A percentile compares a stretch with the other conserved stretches of the same genome.
phyloP scores from a whole-genome alignment of 2,797 vertebrate species.

The Limosa lapponica region DNA sequence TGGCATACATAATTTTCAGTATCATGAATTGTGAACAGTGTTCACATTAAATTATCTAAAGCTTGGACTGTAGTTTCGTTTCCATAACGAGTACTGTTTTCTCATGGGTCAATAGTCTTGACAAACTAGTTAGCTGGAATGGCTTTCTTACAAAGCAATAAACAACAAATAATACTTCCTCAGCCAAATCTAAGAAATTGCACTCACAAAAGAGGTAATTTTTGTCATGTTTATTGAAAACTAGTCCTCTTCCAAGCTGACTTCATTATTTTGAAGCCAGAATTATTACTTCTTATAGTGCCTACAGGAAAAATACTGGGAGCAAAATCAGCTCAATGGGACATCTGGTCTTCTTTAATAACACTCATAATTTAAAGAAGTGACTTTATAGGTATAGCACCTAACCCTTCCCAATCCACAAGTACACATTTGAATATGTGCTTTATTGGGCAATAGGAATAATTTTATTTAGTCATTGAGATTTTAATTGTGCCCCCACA shows the following conservation, averaged over 20 bases:
- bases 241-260: not conserved
- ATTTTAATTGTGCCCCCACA: not conserved
- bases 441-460: not conserved
- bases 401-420: not conserved
- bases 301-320: slow-evolving; percentile 1
- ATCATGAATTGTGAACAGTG: not conserved
- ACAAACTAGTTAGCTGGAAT: slow-evolving; percentile 29
- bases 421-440: not conserved
- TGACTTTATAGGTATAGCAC: not conserved
- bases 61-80: not conserved
- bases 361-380: not conserved
- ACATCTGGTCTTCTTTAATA: slow-evolving; percentile 22
- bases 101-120: slow-evolving; percentile 7
- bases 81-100: not conserved
- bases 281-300: slow-evolving; percentile 15
- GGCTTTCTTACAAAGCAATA: not conserved
- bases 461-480: not conserved
- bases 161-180: slow-evolving; percentile 6
- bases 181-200: not conserved
- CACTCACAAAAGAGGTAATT: not conserved
- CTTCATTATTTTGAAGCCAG: not conserved
- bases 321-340: not conserved
- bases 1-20: not conserved
- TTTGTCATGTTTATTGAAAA: slow-evolving; percentile 42
- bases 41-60: slow-evolving; percentile 20